Evolutionary conservation across 1,140 invertebrate species (phyloP).

Genomic region (Hormaphis cornu): DNA sequence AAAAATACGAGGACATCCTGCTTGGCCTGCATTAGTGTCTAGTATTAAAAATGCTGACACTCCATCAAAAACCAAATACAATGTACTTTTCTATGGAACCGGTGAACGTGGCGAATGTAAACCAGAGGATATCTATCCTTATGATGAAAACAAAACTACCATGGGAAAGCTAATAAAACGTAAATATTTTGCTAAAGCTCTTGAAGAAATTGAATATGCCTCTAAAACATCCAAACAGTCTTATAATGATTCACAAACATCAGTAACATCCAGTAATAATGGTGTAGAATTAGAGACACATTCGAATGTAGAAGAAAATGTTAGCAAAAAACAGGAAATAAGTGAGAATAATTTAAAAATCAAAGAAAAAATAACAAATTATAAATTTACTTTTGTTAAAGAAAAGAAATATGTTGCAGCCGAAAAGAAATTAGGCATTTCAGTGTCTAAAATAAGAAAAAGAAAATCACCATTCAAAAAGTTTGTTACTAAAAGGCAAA

Average conservation of each 20-base stretch:
- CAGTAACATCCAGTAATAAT: not conserved
- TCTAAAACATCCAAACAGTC: not conserved
- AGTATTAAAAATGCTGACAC: slow-evolving; percentile 48
- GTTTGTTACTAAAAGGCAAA: not conserved
- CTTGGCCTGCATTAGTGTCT: slow-evolving; percentile 83
- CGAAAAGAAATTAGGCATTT: slow-evolving; percentile 5
- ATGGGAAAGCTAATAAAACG: slow-evolving; percentile 54
- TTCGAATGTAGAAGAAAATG: not conserved
- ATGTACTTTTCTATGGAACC: slow-evolving; percentile 89
- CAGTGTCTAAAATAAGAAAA: slow-evolving; percentile 10
- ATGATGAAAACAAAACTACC: slow-evolving; percentile 55
- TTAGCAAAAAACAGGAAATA: slow-evolving; percentile 34
- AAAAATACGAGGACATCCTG: slow-evolving; percentile 90
- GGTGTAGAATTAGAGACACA: not conserved
- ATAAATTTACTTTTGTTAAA: slow-evolving; percentile 35
- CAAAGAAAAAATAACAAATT: slow-evolving; percentile 40
- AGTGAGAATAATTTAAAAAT: not conserved
- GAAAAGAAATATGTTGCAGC: not conserved
- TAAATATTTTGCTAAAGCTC: slow-evolving; percentile 57
- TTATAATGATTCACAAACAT: not conserved
- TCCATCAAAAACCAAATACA: slow-evolving; percentile 71
- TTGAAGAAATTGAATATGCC: slow-evolving; percentile 52
- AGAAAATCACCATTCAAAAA: slow-evolving; percentile 14
- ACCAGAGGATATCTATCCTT: slow-evolving; percentile 46
- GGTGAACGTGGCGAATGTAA: slow-evolving; percentile 65